A percentile compares a stretch with the other conserved stretches of the same genome.
Conservation (phyloP, 2,888 invertebrate genomes). For the Chrysolina oricalcia region DNA sequence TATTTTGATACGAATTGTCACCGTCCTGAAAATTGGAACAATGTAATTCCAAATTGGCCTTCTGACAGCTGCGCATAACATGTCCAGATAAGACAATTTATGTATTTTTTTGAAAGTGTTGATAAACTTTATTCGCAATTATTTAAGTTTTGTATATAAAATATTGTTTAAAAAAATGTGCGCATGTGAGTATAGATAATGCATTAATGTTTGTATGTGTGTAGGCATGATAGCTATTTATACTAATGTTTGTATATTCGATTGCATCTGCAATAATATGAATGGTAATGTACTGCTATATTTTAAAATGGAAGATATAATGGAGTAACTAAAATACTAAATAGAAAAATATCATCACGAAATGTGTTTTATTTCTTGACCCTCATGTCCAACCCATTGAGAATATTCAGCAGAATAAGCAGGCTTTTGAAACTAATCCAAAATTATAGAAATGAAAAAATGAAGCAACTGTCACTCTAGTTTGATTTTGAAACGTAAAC, state of each 20-base stretch:
- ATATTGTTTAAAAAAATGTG: constrained; percentile 62
- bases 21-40: constrained; percentile 68
- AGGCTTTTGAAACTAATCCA: no score
- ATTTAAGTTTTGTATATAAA: constrained; percentile 59
- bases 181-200: constrained; percentile 58
- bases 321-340: constrained; percentile 73
- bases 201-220: constrained; percentile 65
- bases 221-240: constrained; percentile 70
- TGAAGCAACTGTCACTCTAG: no score
- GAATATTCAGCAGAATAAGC: no score
- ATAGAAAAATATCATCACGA: constrained; percentile 58
- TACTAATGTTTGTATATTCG: constrained; percentile 72
- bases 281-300: constrained; percentile 73
- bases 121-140: constrained; percentile 58
- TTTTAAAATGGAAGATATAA: constrained; percentile 73
- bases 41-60: constrained; percentile 61
- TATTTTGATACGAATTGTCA: constrained; percentile 67
- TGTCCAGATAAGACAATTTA: constrained; percentile 58
- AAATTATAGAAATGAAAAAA: no score
- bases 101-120: constrained; percentile 46
- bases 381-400: not conserved
- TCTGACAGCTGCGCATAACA: constrained; percentile 66
- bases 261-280: constrained; percentile 73
- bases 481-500: no score
- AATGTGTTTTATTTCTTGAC: constrained; percentile 41